Base-by-base conservation (phyloP, 1,140 invertebrate genomes). In the Tetramorium parvispinum region DNA sequence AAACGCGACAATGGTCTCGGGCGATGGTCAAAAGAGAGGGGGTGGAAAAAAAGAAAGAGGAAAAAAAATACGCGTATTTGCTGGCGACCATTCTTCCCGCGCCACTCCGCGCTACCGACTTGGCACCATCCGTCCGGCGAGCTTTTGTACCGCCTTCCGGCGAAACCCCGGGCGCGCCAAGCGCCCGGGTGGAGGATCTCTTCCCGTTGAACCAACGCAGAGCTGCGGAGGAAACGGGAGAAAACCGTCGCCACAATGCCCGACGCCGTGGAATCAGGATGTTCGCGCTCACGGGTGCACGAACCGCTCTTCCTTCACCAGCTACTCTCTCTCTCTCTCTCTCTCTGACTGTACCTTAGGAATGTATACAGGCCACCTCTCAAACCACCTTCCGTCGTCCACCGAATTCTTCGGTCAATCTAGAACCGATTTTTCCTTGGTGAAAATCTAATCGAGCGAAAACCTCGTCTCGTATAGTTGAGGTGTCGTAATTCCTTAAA, bases 261-360 rank as follows among this genome's bases (percentile, higher is more conserved):
- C 37, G 73, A 88, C 53, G 32, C 86, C 82, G 89, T 88, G 89
- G 91, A 91, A 89, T 85, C 91, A 87, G 88, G 87, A 92, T 91
- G 89, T 91, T 88, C 91, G 90, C 88, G 46, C 82, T 77, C 82
- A 76, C 18, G 59, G 61, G 77, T 59, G 40, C 43, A 83, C 79
- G 53, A 57, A 57, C 49, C 59, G 73, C 46, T 76, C 46, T 78
- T 78, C 82, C 71, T 85, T 83, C 68, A 21, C 32, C 27, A 27
- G n/a, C 37, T 66, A 21, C 8, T 8, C 40, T 43, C 40, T 43
- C 40, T 43, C 40, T 43, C 40, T 43, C 40, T 10, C 40, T 49
- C 16, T 55, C 82, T n/a, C 53, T 77, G 59, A 77, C 77, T 55
- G 73, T 68, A 75, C 27, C 79, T 75, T 13, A 32, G 68, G 53